Evolutionary conservation across 2,113 vertebrate species (phyloP).

Genomic region (Pygoscelis antarcticus): DNA sequence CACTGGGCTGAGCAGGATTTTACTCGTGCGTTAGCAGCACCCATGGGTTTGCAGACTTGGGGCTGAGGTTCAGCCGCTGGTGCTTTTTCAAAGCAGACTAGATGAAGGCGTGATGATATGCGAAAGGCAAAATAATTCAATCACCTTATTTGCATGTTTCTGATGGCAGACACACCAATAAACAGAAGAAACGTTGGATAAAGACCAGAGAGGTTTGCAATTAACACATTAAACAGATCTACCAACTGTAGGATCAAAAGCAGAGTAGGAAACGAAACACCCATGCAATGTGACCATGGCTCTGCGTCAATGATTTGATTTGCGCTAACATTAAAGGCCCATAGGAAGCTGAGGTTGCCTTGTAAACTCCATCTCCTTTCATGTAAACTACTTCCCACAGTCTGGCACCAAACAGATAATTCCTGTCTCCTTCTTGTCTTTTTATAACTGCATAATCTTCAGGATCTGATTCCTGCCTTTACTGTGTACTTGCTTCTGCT

Average conservation of each 20-base stretch:
- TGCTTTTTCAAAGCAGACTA: neutral
- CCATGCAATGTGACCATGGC: neutral
- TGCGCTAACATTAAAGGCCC: neutral
- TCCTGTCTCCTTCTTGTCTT: neutral
- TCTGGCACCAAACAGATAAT: constrained; percentile 28
- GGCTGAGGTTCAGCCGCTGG: neutral
- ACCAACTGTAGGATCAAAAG: neutral
- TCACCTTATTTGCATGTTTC: neutral
- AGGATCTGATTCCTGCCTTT: neutral
- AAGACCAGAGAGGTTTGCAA: constrained; percentile 44
- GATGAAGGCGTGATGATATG: fast-evolving
- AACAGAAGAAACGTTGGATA: neutral
- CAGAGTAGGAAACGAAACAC: neutral
- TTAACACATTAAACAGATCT: constrained; percentile 31
- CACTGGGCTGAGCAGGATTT: neutral
- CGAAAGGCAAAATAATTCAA: neutral
- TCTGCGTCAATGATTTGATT: neutral
- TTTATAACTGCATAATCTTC: neutral
- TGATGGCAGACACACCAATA: neutral
- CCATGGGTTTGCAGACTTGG: neutral
- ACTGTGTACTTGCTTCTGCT: neutral
- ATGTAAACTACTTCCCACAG: constrained; percentile 8
- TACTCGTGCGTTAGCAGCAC: neutral
- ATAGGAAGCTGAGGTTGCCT: neutral
- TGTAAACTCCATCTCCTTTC: constrained; percentile 5